Evolutionary conservation across 2,113 vertebrate genomes (phyloP), one percentile per base, ranked within the genome.

Genomic region (Charina bottae): DNA sequence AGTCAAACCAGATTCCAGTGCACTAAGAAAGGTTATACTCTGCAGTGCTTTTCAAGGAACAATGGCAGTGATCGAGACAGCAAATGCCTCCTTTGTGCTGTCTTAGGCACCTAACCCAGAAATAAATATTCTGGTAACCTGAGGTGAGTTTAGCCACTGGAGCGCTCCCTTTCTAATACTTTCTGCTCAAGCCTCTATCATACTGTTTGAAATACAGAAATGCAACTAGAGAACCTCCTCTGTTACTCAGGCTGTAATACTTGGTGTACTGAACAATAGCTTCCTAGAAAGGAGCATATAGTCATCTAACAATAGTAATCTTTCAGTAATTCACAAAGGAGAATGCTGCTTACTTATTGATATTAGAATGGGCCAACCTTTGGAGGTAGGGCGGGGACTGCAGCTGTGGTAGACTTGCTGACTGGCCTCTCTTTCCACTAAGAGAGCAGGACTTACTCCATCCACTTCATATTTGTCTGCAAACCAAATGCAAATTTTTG

Each of bases 131-230:
- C 42, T 84, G 56, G 56, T 60, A 21, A 85, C 37, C 6, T 21
- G 9, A 26, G 37, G 10, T 85, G 26, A 49, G 58, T 42, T 56
- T 23, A 90, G 46, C 19, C 90, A 59, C 37, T n/a, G 54, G 54
- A 83, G 2, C 8, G 5, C 3, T 23, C 72, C 58, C 17, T 78
- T 78, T 78, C 72, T 78, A 78, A 78, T 78, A 10, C 72, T 78
- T 78, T 37, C 26, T 56, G 28, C 58, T 88, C 33, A 94, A 83
- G 60, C 68, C 56, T 91, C 83, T 85, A 33, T 85, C 92, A 68
- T 33, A 90, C 92, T 62, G 87, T 89, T 72, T 94, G 94, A 94
- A 93, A 93, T 92, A 83, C 83, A 93, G 92, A 93, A 91, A 87
- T 94, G 72, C 86, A 92, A 84, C 28, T 13, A 55, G 28, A 28